A percentile compares a stretch with the other conserved stretches of the same genome.
phyloP scores from a whole-genome alignment of 2,888 invertebrate species.

The Mimas tiliae region DNA sequence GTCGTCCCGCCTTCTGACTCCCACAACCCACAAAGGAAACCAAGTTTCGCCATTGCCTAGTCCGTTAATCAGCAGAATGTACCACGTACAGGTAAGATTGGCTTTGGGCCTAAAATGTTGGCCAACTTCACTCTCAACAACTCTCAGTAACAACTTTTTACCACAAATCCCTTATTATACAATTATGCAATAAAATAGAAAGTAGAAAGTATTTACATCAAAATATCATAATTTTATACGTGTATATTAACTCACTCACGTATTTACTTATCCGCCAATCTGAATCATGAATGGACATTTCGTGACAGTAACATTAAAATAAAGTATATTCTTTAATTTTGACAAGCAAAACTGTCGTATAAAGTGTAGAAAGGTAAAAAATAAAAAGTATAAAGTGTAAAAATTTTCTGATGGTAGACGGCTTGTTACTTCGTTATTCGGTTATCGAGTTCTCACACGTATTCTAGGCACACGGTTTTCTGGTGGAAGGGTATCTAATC shows the following conservation, averaged over 20 bases:
- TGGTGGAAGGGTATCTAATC: no score
- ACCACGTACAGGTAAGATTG: no score
- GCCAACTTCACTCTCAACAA: no score
- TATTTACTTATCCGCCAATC: slow-evolving; percentile 18
- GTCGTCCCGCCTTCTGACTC: no score
- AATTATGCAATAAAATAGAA: slow-evolving; percentile 9
- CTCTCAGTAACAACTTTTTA: no score
- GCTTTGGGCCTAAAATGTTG: no score
- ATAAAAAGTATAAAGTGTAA: not conserved
- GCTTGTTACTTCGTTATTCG: not conserved
- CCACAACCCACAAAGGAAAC: no score
- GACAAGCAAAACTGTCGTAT: not conserved
- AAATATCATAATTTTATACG: slow-evolving; percentile 4
- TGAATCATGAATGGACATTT: slow-evolving; percentile 6
- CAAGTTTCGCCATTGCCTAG: no score
- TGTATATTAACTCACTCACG: slow-evolving; percentile 20
- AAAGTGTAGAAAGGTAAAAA: no score
- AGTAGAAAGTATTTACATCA: slow-evolving; percentile 14
- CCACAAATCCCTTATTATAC: not conserved
- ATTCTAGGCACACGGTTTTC: no score
- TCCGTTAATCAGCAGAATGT: no score
- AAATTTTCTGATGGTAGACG: not conserved
- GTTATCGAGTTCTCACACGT: not conserved
- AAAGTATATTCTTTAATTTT: slow-evolving; percentile 7
- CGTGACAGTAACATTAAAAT: slow-evolving; percentile 2